Base-by-base conservation (phyloP, 2,797 vertebrate genomes). In the Danionella dracula region DNA sequence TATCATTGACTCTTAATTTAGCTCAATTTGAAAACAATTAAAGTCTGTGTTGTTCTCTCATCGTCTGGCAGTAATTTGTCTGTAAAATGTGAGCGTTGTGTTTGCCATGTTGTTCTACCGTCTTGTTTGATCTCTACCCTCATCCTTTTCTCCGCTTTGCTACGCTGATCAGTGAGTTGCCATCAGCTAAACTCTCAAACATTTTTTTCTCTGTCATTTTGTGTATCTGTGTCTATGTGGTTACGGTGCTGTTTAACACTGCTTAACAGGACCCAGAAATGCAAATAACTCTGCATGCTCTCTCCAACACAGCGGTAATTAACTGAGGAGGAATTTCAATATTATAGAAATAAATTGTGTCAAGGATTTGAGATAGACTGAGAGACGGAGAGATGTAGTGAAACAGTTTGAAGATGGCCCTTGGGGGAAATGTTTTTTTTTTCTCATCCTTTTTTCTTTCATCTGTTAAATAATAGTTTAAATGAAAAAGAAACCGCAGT, bases 51-150 rank as follows among this genome's bases (percentile, higher is more conserved):
- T 56, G 49, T 54, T 76, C 57, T 31, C 48, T 58, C 58, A 34
- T 37, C 38, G 55, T 54, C 51, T 50, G 56, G 55, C 66, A 45
- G 57, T 15, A 20, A n/a, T 70, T 76, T 70, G 66, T 66, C 35
- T 45, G 40, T 37, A 67, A 51, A 72, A 71, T 55, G 34, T 15
- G 41, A 53, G 31, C 44, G 51, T 62, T 48, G 58, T 74, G 78
- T 82, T 50, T 78, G 76, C 65, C 70, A 63, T 73, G 78, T 72
- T 57, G 53, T 75, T 62, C 38, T 60, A 66, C 51, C 51, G 57
- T 31, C 71, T 73, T 45, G 70, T 85, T 81, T 82, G 81, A 85
- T 84, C 79, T 81, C 51, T 61, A 66, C 72, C 57, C 73, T 77
- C 60, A 58, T 70, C 40, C 70, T 44, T 48, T 74, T 72, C 48